Conservation (phyloP, 1,140 invertebrate species). For the Hyles vespertilio region DNA sequence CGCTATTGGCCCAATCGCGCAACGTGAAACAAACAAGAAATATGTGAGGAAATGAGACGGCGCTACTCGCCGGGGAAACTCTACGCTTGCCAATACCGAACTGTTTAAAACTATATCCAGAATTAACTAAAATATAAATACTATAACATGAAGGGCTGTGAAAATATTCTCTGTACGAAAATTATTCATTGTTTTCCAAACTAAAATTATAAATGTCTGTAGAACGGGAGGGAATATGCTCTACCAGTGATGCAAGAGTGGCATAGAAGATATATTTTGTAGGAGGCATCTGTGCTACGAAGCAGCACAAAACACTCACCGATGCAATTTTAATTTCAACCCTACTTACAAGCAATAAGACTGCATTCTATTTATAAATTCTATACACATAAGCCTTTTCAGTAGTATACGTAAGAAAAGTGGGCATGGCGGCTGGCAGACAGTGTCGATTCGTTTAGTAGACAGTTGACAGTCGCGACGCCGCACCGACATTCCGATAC, state of each 20-base stretch:
- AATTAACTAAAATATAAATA: neutral
- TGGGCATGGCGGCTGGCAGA: slow-evolving; percentile 71
- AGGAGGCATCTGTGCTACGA: slow-evolving; percentile 4
- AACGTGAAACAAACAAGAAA: slow-evolving; percentile 69
- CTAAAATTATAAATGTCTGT: slow-evolving; percentile 29
- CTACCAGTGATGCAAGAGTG: slow-evolving; percentile 27
- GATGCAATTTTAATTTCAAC: neutral
- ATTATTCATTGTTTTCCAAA: slow-evolving; percentile 22
- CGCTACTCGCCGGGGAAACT: slow-evolving; percentile 29
- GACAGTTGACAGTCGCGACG: slow-evolving; percentile 74
- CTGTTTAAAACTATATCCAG: neutral
- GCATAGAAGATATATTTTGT: slow-evolving; percentile 52
- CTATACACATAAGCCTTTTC: slow-evolving; percentile 1
- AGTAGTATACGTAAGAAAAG: slow-evolving; percentile 39
- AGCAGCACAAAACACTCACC: slow-evolving; percentile 8
- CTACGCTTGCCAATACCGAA: neutral
- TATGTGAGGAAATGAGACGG: slow-evolving; percentile 57
- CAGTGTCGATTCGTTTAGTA: slow-evolving; percentile 74
- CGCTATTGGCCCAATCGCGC: slow-evolving; percentile 68
- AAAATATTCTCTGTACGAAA: slow-evolving; percentile 9
- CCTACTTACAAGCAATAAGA: neutral
- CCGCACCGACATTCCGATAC: slow-evolving; percentile 73
- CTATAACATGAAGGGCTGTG: neutral
- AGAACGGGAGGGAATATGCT: slow-evolving; percentile 41
- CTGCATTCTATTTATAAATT: slow-evolving; percentile 13